Evolutionary conservation across 1,140 invertebrate genomes (phyloP).

Genomic region (Bicyclus anynana): DNA sequence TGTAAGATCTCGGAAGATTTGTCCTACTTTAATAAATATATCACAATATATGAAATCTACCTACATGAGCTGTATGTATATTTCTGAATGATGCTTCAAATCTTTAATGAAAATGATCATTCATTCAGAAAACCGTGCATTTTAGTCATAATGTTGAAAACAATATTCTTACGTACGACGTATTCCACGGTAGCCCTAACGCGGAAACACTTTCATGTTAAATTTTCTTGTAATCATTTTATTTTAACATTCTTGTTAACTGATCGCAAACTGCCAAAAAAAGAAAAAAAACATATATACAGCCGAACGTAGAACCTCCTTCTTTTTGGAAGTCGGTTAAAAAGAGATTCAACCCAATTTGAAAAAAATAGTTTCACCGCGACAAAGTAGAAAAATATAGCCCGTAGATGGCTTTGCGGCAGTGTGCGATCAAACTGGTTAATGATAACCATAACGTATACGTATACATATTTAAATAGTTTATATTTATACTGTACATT

Average conservation of each 20-base stretch:
- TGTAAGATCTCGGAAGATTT: background rate
- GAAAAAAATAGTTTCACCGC: no score
- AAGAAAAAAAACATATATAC: no score
- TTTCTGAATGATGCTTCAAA: background rate
- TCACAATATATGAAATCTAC: slow-evolving; percentile 5
- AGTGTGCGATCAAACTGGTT: no score
- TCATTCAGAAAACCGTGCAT: slow-evolving; percentile 5
- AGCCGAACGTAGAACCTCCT: no score
- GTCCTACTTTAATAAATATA: background rate
- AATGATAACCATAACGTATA: background rate
- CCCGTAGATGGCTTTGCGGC: no score
- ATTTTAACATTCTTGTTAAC: background rate
- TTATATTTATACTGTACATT: no score
- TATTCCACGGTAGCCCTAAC: slow-evolving; percentile 21
- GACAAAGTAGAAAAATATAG: no score
- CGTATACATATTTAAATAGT: background rate
- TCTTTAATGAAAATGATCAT: background rate
- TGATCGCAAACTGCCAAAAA: no score
- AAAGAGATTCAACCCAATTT: no score
- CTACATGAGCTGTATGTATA: slow-evolving; percentile 1
- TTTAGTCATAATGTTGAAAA: background rate
- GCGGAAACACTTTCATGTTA: slow-evolving; percentile 4
- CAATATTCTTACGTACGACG: slow-evolving; percentile 21
- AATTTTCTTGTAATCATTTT: background rate
- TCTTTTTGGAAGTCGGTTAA: no score